Evolutionary conservation across 2,888 invertebrate genomes (phyloP), one percentile per base, ranked within the genome.

Genomic region (Magallana nippona): DNA sequence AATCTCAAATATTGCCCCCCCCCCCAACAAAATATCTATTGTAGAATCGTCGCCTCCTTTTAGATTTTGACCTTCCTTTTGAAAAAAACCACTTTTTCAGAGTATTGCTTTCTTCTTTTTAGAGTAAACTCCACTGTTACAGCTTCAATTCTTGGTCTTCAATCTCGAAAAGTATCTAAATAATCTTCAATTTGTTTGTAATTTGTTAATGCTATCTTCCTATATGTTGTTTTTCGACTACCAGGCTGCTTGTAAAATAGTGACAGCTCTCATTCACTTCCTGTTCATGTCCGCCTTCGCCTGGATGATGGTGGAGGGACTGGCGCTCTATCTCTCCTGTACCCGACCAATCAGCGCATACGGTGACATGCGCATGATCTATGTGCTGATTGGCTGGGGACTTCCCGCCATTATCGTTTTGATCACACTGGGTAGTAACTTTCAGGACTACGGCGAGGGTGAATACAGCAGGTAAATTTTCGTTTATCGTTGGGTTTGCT

Each of bases 221-320:
- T 44, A 44, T 44, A 8, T 0, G 44, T 8, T 44, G 44, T 44
- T 19, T 32, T 77, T 32, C n/a, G 27, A 11, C 22, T 17, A 22
- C 1, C 86, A 91, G 91, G 84, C 84, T 13, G 88, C 88, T 11
- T 91, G 91, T 82, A 90, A 90, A 77, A 85, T 85, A 55, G 90
- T 90, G 56, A 89, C 91, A 1, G 83, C 88, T 10, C 77, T 88
- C 56, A 84, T 91, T 13, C 91, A 91, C 85, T 90, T 89, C 83
- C 83, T 90, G 79, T 91, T 90, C 82, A 85, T 90, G 89, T 85
- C 90, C 1, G 86, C 90, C 2, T 90, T 90, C 81, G 83, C 89
- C 1, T 91, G 91, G 91, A 91, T 91, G 91, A 80, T 90, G 87
- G 87, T 90, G 17, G 91, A 91, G 78, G 91, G 91, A 2, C 78